Base-by-base conservation (phyloP, 37 sponge, comb jelly and placozoan species). In the Mnemiopsis leidyi region DNA sequence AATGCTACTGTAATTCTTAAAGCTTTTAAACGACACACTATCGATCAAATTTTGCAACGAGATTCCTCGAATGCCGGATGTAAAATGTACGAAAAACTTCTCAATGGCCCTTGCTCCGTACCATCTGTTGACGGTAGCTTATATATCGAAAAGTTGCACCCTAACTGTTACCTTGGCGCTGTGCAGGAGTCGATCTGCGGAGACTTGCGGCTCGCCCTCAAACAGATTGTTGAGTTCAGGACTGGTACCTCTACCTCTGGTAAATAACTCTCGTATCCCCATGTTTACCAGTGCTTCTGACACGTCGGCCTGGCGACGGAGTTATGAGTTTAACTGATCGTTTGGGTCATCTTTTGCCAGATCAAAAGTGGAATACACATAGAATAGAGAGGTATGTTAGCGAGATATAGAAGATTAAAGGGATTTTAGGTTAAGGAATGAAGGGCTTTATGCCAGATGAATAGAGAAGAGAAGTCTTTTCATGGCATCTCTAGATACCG, bases 181-280 rank as follows among this genome's bases (percentile, higher is more conserved):
- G 36, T 77, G 79, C 1, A 77, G 32, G 36, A 77, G 79, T 32
- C 79, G 34, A 20, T 77, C 79, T 0, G 79, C 79, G 5, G 33
- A 31, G 20, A 77, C 36, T 13, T 77, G 1, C 9, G 79, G 23
- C 0, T 85, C 16, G 39, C 1, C 36, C 20, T 71, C 75, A 29
- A 85, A 85, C 48, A 85, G n/a, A 28, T 85, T 40, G 3, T 40
- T 39, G 3, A 85, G 48, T 18, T 85, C 90, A 13, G 90, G 29
- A 23, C 3, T 5, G 32, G 13, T 38, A 26, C 1, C 29, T 13
- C 21, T 0, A 33, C 32, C 26, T 20, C 32, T 77, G 33, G 79
- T 34, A 36, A 77, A 77, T n/a, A 85, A 33, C 24, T 33, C 16
- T 25, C 26, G 9, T 26, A 85, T 40, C 16, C 90, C 90, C 90